These are phyloP conservation scores for Lasioglossum lativentre DNA, from an alignment of 2,888 invertebrate genomes.

Conservation along the genomic window DNA sequence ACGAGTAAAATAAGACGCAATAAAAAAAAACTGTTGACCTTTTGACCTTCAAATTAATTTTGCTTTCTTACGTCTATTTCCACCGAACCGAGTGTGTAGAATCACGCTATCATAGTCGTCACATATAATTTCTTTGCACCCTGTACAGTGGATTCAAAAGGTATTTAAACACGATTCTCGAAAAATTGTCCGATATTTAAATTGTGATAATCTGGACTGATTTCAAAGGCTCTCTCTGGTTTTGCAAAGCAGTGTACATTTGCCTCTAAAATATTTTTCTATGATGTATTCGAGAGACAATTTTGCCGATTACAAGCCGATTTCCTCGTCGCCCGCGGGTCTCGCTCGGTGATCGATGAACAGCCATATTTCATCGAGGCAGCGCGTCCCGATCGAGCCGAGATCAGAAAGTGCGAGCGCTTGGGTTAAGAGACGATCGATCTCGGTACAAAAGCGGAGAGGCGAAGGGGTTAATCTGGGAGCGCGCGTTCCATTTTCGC, in stretches of 20 bases:
- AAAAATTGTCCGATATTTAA: too few species aligned
- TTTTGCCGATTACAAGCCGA: background rate
- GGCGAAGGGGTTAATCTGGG: slow-evolving; percentile 11
- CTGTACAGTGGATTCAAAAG: too few species aligned
- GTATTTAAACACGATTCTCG: background rate
- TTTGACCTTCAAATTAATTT: too few species aligned
- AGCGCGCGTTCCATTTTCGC: background rate
- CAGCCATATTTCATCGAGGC: background rate
- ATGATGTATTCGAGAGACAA: too few species aligned
- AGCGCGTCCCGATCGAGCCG: background rate
- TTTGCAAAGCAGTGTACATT: background rate
- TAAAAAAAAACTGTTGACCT: too few species aligned
- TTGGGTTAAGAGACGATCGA: background rate
- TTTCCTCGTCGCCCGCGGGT: background rate
- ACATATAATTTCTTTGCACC: too few species aligned
- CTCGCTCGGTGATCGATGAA: background rate
- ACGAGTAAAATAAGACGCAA: too few species aligned
- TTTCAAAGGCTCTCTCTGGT: too few species aligned
- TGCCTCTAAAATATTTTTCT: background rate
- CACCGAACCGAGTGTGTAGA: too few species aligned
- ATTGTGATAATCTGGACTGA: background rate
- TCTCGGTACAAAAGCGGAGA: background rate
- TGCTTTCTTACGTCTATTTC: too few species aligned
- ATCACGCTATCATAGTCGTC: too few species aligned
- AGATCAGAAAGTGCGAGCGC: slow-evolving; percentile 4